Conservation (phyloP, 1,140 invertebrate genomes). For the Zeugodacus cucurbitae region DNA sequence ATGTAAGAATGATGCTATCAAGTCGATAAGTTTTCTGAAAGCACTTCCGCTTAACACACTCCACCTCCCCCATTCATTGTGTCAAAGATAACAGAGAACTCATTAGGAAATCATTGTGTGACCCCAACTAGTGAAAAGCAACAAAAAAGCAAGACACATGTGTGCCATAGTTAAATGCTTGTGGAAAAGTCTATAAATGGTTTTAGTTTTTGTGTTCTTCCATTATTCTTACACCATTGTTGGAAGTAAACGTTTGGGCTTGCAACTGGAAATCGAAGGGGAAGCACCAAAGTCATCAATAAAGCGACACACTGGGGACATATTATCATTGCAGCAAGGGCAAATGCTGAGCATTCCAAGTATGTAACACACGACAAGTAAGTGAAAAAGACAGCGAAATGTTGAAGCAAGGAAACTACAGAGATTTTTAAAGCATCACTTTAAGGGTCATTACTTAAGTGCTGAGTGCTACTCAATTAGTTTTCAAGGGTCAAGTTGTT, state of each 20-base stretch:
- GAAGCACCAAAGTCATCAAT: conserved; percentile 16
- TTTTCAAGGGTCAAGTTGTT: background rate
- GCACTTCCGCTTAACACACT: background rate
- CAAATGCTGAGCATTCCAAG: background rate
- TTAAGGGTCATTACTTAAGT: background rate
- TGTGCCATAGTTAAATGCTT: background rate
- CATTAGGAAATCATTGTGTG: conserved; percentile 12
- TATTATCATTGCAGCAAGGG: background rate
- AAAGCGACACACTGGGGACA: conserved; percentile 3
- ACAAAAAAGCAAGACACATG: background rate
- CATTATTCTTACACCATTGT: background rate
- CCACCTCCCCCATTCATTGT: background rate
- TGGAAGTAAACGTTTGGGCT: background rate
- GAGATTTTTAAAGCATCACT: background rate
- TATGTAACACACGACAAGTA: background rate
- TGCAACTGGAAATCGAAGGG: background rate
- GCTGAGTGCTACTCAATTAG: conserved; percentile 8
- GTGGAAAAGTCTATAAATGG: background rate
- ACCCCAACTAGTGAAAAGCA: background rate
- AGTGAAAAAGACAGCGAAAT: background rate
- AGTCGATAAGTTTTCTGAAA: background rate
- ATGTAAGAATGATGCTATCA: background rate
- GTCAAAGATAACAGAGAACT: background rate
- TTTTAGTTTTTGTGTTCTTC: background rate
- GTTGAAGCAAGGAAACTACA: background rate